Percentiles rank a stretch among this genome's conserved stretches.
These are phyloP conservation scores for Cosmia pyralina DNA, from an alignment of 2,888 invertebrate species.

Conservation along the genomic window DNA sequence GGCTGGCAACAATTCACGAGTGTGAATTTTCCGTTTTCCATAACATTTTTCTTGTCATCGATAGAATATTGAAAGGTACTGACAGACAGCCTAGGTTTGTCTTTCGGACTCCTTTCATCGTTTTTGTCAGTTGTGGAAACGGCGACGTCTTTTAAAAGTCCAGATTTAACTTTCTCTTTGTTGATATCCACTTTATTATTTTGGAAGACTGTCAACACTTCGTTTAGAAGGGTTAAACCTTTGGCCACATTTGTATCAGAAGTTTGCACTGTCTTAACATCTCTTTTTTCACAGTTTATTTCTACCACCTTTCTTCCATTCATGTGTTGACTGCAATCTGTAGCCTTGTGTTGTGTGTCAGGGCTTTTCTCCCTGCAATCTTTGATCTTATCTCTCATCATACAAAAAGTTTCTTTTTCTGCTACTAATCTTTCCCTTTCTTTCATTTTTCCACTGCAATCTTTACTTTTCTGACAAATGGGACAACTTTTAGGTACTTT, in stretches of 20 bases:
- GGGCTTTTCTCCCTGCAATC: background rate
- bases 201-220: conserved; percentile 84
- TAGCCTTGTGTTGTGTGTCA: conserved; percentile 37
- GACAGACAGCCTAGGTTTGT: conserved; percentile 61
- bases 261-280: conserved; percentile 76
- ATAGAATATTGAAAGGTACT: conserved; percentile 78
- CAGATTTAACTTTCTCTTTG: conserved; percentile 66
- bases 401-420: conserved; percentile 9
- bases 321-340: conserved; percentile 24
- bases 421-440: conserved; percentile 39
- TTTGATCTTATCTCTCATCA: conserved; percentile 11
- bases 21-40: conserved; percentile 71
- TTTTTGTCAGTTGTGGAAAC: conserved; percentile 72
- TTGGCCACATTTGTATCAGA: conserved; percentile 73
- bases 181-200: conserved; percentile 74
- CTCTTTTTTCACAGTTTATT: conserved; percentile 17
- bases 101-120: conserved; percentile 59
- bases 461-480: conserved; percentile 69
- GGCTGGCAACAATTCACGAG: conserved; percentile 76
- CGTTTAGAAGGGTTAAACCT: conserved; percentile 80
- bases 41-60: conserved; percentile 58
- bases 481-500: conserved; percentile 70
- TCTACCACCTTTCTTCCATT: conserved; percentile 27
- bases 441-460: conserved; percentile 23
- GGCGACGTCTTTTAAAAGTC: conserved; percentile 75